Conservation (phyloP, 2,113 vertebrate species). For the Pao palembangensis region DNA sequence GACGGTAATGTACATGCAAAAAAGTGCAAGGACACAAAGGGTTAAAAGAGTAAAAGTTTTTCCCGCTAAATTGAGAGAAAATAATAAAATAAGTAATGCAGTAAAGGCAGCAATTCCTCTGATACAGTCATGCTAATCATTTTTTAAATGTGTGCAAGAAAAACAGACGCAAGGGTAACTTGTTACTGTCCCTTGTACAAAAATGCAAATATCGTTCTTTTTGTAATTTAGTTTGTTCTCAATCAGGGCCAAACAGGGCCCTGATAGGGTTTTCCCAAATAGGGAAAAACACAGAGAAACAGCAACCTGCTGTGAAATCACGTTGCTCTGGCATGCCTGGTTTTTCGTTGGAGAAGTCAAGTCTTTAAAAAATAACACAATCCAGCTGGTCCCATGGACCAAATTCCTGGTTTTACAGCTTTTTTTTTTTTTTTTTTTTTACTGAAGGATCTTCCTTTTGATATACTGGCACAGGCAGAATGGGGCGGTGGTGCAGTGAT, state of each 20-base stretch:
- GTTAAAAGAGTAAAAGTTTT: background rate
- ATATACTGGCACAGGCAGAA: constrained; percentile 78
- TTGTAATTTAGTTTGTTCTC: background rate
- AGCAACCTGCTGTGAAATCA: background rate
- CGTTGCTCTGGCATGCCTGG: background rate
- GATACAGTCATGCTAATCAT: no score
- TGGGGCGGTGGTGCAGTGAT: constrained; percentile 57
- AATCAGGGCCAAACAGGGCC: background rate
- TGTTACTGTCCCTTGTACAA: background rate
- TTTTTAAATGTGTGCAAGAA: no score
- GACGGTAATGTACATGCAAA: background rate
- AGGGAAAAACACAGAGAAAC: background rate
- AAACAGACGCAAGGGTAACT: background rate
- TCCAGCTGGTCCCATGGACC: background rate
- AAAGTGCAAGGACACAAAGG: no score
- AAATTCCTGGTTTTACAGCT: background rate
- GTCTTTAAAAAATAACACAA: background rate
- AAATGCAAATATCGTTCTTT: background rate
- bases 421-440: background rate
- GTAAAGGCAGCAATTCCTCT: no score
- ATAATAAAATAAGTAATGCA: no score
- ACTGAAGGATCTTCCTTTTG: constrained; percentile 58
- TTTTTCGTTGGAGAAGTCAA: background rate
- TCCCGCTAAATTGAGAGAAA: no score
- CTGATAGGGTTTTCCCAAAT: no score